Conservation (phyloP, 30 jellyfish, hydroid and myxozoan species). For the Aurelia aurita region DNA sequence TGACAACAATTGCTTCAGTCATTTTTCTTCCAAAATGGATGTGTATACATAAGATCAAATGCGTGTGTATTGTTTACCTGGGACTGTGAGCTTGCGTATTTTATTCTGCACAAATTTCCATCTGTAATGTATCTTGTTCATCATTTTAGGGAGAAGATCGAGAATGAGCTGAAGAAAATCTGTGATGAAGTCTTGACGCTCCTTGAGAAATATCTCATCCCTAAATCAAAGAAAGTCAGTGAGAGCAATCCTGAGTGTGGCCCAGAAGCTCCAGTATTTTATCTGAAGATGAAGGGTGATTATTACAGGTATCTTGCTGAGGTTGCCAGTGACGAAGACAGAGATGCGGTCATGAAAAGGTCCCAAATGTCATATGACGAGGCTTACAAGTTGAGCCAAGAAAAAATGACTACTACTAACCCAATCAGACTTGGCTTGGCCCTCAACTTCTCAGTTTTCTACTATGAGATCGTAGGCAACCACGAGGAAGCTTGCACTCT, state of each 20-base stretch:
- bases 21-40: too few relatives aligned
- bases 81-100: too few relatives aligned
- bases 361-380: conserved; percentile 85
- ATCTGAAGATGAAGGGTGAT: conserved; percentile 98
- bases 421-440: conserved; percentile 98
- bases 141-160: conserved; percentile 57
- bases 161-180: conserved; percentile 77
- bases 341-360: conserved; percentile 52
- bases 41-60: too few relatives aligned
- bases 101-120: too few relatives aligned
- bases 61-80: too few relatives aligned
- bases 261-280: conserved; percentile 89
- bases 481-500: conserved; percentile 82
- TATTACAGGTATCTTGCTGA: conserved; percentile 97
- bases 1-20: too few relatives aligned
- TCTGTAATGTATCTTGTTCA: not conserved
- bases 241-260: conserved; percentile 28
- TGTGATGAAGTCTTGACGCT: conserved; percentile 89
- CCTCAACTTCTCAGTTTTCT: conserved; percentile 90
- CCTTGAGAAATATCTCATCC: conserved; percentile 75
- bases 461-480: conserved; percentile 80
- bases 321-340: conserved; percentile 73
- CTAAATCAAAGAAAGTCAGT: conserved; percentile 50
- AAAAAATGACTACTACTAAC: conserved; percentile 77
- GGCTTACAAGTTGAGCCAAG: conserved; percentile 71